phyloP scores from a whole-genome alignment of 2,888 invertebrate species.

The Nomada hirtipes region DNA sequence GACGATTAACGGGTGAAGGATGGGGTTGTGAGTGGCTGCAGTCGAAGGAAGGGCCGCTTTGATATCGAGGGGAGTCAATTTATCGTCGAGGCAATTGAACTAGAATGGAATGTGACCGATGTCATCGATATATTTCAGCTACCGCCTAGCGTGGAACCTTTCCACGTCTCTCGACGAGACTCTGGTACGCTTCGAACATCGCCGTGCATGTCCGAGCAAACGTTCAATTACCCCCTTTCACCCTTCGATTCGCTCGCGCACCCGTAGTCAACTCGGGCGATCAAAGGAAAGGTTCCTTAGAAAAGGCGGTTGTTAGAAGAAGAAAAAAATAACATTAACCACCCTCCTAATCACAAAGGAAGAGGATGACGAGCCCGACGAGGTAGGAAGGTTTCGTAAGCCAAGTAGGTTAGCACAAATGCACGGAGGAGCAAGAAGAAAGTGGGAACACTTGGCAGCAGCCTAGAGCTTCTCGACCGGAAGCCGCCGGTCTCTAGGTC shows the following conservation, averaged over 20 bases:
- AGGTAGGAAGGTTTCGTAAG: constrained; percentile 18
- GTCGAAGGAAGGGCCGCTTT: constrained; percentile 39
- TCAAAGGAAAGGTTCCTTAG: background rate
- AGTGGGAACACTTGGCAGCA: constrained; percentile 54
- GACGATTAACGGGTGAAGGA: constrained; percentile 35
- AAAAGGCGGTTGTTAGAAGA: constrained; percentile 14
- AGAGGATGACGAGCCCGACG: constrained; percentile 19
- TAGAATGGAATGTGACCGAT: constrained; percentile 64
- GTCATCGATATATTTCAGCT: constrained; percentile 49
- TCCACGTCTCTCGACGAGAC: constrained; percentile 24
- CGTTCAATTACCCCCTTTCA: background rate
- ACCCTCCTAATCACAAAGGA: constrained; percentile 42
- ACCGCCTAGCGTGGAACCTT: constrained; percentile 24
- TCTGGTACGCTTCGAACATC: background rate
- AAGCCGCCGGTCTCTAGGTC: constrained; percentile 54
- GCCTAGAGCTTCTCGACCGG: constrained; percentile 41
- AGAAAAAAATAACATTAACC: constrained; percentile 38
- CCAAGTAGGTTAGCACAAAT: constrained; percentile 54
- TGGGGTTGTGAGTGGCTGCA: constrained; percentile 27
- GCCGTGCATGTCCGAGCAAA: background rate
- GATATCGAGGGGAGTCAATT: constrained; percentile 60
- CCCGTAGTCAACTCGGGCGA: background rate
- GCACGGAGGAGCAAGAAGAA: constrained; percentile 36
- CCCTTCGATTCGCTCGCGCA: background rate
- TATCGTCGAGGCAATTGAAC: constrained; percentile 63